These are phyloP conservation scores for Portevinia maculata DNA, from an alignment of 2,888 invertebrate species.

Conservation along the genomic window DNA sequence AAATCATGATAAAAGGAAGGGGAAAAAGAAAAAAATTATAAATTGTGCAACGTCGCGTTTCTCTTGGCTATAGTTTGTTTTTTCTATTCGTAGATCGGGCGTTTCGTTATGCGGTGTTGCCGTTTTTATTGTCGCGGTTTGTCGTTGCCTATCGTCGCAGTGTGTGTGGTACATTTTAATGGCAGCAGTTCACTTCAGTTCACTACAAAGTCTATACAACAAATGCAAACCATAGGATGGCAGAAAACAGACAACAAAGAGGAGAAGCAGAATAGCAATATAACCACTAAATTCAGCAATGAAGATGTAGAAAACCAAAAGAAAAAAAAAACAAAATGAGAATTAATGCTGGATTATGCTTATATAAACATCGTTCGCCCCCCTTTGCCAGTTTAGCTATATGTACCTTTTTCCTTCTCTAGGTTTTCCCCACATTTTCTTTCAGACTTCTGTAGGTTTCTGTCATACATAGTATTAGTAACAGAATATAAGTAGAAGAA, in stretches of 20 bases:
- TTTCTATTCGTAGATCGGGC: conserved; percentile 45
- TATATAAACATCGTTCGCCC: conserved; percentile 58
- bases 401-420: conserved; percentile 20
- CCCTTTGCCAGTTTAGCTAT: conserved; percentile 27
- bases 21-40: conserved; percentile 32
- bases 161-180: conserved; percentile 63
- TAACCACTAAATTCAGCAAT: conserved; percentile 64
- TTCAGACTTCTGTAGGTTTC: conserved; percentile 28
- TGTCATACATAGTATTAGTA: conserved; percentile 47
- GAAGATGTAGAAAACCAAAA: conserved; percentile 40
- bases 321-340: conserved; percentile 39
- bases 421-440: conserved; percentile 21
- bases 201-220: conserved; percentile 58
- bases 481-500: conserved; percentile 37
- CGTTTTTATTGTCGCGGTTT: conserved; percentile 46
- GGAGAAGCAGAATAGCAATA: conserved; percentile 26
- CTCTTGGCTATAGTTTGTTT: conserved; percentile 41
- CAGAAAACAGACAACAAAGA: conserved; percentile 21
- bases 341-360: conserved; percentile 68
- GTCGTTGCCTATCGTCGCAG: conserved; percentile 45
- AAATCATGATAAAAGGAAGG: conserved; percentile 43
- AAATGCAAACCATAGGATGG: conserved; percentile 25
- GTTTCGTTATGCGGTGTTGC: conserved; percentile 69
- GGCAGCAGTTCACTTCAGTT: conserved; percentile 72
- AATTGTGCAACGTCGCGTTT: conserved; percentile 74